phyloP scores from a whole-genome alignment of 1,140 invertebrate species.

The Bombus affinis region DNA sequence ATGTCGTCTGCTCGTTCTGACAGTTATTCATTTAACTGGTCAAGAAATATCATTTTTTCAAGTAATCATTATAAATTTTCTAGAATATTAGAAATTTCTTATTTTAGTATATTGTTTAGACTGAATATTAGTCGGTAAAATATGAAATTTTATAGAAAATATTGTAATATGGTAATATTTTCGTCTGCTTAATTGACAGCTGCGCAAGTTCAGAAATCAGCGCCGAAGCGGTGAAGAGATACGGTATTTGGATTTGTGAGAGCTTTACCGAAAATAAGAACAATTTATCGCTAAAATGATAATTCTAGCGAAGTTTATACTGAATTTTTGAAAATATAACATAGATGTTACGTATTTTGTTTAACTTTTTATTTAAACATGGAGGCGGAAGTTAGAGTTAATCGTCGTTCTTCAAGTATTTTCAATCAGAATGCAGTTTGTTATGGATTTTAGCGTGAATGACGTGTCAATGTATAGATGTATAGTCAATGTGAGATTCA shows the following conservation, averaged over 20 bases:
- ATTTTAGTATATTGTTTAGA: neutral
- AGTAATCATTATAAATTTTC: neutral
- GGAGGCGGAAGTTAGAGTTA: conserved; percentile 73
- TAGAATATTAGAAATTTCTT: neutral
- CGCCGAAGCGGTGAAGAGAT: neutral
- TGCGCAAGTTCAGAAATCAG: conserved; percentile 49
- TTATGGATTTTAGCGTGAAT: conserved; percentile 59
- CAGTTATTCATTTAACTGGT: conserved; percentile 22
- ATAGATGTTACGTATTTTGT: conserved; percentile 6
- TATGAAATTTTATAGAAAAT: neutral
- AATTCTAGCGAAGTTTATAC: conserved; percentile 17
- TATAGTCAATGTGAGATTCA: conserved; percentile 58
- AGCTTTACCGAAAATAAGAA: neutral
- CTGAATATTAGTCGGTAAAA: neutral
- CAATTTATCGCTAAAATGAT: conserved; percentile 9
- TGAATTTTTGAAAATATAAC: conserved; percentile 18
- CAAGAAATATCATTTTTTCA: neutral
- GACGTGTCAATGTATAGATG: conserved; percentile 61
- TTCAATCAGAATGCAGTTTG: conserved; percentile 43
- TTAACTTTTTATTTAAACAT: conserved; percentile 44
- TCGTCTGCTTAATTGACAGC: conserved; percentile 51
- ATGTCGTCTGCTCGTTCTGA: conserved; percentile 63
- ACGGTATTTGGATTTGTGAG: conserved; percentile 17
- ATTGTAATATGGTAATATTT: neutral
- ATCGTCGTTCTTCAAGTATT: conserved; percentile 34